Percentiles rank a stretch among this genome's conserved stretches.
Conservation (phyloP, 92 coral and sea anemone genomes). For the Isaurus tuberculatus region DNA sequence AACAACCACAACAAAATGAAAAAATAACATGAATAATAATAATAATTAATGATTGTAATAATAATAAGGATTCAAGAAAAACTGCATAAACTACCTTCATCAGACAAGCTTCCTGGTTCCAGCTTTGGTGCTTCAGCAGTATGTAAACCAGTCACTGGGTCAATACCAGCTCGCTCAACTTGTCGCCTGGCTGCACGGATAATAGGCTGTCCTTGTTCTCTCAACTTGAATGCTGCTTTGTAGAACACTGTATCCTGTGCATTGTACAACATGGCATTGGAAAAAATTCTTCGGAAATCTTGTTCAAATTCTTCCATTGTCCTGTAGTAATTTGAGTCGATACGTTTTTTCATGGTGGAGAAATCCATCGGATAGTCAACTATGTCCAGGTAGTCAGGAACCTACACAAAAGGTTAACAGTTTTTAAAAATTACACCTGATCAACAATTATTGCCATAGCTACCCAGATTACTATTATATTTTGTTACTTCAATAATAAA, state of each 20-base stretch:
- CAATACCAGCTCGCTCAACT: slow-evolving; percentile 96
- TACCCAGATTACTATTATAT: no score
- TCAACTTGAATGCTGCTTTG: slow-evolving; percentile 88
- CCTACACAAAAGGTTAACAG: slow-evolving; percentile 55
- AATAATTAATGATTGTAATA: no score
- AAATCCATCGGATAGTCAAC: slow-evolving; percentile 96
- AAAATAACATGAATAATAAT: no score
- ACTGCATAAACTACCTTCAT: slow-evolving; percentile 74
- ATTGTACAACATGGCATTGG: slow-evolving; percentile 89
- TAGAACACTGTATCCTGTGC: slow-evolving; percentile 96
- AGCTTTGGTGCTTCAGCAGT: slow-evolving; percentile 88
- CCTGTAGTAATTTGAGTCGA: slow-evolving; percentile 90
- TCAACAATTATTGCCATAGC: neutral
- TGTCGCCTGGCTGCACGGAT: slow-evolving; percentile 93
- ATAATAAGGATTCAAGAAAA: neutral
- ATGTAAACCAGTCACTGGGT: slow-evolving; percentile 94
- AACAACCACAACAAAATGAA: no score
- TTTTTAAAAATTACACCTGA: neutral
- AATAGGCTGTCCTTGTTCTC: slow-evolving; percentile 96
- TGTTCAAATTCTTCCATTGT: slow-evolving; percentile 95
- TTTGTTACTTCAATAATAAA: no score
- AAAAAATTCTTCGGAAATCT: slow-evolving; percentile 84
- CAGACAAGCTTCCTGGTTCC: slow-evolving; percentile 93
- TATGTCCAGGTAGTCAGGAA: slow-evolving; percentile 90
- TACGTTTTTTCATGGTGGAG: slow-evolving; percentile 80